Evolutionary conservation across 2,113 vertebrate genomes (phyloP), one percentile per base, ranked within the genome.

Genomic region (Hiodon alosoides): DNA sequence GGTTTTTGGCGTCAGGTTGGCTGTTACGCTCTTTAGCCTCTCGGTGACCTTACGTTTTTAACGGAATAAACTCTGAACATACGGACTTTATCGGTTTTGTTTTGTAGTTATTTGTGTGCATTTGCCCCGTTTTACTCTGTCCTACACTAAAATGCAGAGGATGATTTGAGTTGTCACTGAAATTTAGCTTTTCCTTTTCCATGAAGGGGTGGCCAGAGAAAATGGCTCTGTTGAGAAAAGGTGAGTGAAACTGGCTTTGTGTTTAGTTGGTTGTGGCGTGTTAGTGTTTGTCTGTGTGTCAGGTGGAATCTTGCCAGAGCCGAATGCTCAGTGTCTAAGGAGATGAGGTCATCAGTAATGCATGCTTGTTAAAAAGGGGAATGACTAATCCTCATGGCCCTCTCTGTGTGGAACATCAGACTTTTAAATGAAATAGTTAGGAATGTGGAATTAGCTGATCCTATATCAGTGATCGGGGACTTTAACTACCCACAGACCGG

Each of bases 161-260:
- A 11, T 31, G 47, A 10, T 67, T 69, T 1, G 67, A 8, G 8
- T 1, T 69, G 58, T 17, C 9, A 69, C 31, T 75, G 0, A 73
- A 14, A 78, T 11, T 3, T 78, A 8, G 70, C 5, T 79, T 17
- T 81, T 57, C 78, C 48, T 80, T 77, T 69, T 11, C 6, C 59
- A 73, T 83, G 77, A 79, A 83, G 83, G 31, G 0, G 31, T 31
- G 31, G 31, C 31, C 31, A 31, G 31, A 31, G 92, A 82, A 82
- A n/a, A 98, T 98, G 96, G 88, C 91, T 89, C 85, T 95, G 69
- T 81, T 96, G 85, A 93, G 91, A 81, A 96, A 94, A 94, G 84
- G 96, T 98, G 89, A 95, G 94, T 86, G 62, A 62, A 16, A 71
- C 47, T 13, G 46, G 1, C 17, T 17, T 55, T 55, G 14, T 31